Base-by-base conservation (phyloP, 2,888 invertebrate genomes). In the Empis livida region DNA sequence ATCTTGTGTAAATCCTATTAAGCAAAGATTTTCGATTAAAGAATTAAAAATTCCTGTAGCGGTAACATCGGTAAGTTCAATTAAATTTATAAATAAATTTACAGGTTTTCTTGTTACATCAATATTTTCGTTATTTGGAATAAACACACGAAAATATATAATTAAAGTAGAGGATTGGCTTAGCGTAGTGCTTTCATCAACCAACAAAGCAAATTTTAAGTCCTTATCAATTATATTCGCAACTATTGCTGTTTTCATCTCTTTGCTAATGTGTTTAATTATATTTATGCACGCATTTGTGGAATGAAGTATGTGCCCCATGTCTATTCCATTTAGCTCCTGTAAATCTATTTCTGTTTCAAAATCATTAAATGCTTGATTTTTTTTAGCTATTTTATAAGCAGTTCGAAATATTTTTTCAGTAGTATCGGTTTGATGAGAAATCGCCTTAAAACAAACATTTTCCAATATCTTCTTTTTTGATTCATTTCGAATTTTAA, bases 221-320 rank as follows among this genome's bases (percentile, higher is more conserved):
- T 38, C 15, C 15, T 38, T 38, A 14, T 38, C 37, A 14, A 38
- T 13, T 37, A 37, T 37, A 39, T 39, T 16, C 6, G 15, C 16
- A 39, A 14, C 39, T 39, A 39, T 16, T 39, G 16, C 17, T 17
- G 16, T 39, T 17, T 39, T 39, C 39, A 39, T 39, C 17, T 39
- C 39, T 17, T 39, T 17, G 23, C 23, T 23, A 41, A 41, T 41
- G 23, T 41, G 20, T 23, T 23, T 39, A 5, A 23, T 23, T 23
- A 41, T 41, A 41, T 41, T 23, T 41, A 23, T 23, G 41, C 23
- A 20, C 39, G 39, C 39, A 39, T 39, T 39, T 39, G 39, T 39
- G 16, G 39, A 39, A 39, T 39, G 39, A 39, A 39, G 39, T 39
- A 39, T 39, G 39, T 39, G 39, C 39, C 39, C 39, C 39, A 37